phyloP scores from a whole-genome alignment of 2,797 vertebrate genomes.

The Clarias fuscus region DNA sequence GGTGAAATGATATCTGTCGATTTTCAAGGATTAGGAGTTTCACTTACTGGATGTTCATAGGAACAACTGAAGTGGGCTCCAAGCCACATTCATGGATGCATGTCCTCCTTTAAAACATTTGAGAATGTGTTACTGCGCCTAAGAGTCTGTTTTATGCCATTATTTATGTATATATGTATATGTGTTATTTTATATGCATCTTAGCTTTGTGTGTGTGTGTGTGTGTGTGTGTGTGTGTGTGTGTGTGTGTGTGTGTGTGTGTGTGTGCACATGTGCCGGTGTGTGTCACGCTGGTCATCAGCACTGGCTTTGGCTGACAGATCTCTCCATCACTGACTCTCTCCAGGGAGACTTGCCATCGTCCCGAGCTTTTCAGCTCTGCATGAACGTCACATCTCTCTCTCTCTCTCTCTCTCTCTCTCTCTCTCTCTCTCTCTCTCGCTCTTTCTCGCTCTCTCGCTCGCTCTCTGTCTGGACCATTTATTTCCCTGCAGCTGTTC shows the following conservation, averaged over 20 bases:
- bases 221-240: background rate
- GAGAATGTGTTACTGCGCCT: too few relatives aligned
- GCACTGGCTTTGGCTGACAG: conserved; percentile 1
- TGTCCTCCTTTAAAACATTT: too few relatives aligned
- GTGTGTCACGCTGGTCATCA: background rate
- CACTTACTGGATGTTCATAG: too few relatives aligned
- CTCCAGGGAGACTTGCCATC: background rate
- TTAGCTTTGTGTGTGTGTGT: conserved; percentile 10
- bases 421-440: background rate
- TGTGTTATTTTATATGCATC: background rate
- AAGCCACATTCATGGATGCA: too few relatives aligned
- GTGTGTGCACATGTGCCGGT: background rate
- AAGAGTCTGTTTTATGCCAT: too few relatives aligned
- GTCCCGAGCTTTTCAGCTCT: background rate
- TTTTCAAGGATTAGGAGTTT: too few relatives aligned
- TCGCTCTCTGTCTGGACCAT: background rate
- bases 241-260: background rate
- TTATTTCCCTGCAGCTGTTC: background rate
- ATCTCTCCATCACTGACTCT: conserved; percentile 12
- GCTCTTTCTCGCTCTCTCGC: background rate
- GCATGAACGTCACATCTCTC: background rate
- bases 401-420: background rate
- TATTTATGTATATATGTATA: too few relatives aligned
- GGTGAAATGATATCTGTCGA: too few relatives aligned
- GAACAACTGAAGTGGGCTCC: too few relatives aligned